phyloP scores from a whole-genome alignment of 2,113 vertebrate genomes.

The Hyperoodon ampullatus region DNA sequence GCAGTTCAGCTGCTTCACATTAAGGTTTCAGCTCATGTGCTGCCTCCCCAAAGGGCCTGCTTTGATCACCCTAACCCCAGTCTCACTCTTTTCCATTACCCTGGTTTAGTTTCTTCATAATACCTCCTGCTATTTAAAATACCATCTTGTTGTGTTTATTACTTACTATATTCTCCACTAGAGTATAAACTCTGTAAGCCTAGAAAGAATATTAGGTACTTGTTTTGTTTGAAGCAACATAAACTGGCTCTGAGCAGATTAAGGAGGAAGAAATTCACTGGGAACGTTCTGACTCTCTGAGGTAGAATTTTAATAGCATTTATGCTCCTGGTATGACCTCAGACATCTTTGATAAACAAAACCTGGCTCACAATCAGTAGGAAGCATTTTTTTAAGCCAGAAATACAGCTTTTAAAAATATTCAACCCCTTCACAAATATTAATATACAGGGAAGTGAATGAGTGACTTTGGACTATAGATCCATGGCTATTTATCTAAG shows the following conservation, averaged over 20 bases:
- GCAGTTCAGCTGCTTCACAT: background rate
- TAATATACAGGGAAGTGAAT: background rate
- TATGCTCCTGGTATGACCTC: background rate
- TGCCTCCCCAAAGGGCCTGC: background rate
- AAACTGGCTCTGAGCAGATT: background rate
- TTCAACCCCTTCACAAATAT: background rate
- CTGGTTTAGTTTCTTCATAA: background rate
- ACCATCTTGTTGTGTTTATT: background rate
- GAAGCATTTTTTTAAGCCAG: background rate
- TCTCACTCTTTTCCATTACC: background rate
- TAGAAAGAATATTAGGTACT: background rate
- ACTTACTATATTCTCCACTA: background rate
- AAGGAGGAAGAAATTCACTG: background rate
- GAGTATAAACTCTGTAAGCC: background rate
- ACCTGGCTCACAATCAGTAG: background rate
- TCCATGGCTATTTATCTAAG: background rate
- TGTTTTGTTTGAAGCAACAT: background rate
- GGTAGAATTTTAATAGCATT: background rate
- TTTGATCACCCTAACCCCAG: background rate
- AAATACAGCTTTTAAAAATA: background rate
- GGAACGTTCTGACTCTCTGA: background rate
- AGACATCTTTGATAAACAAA: background rate
- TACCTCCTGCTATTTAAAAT: background rate
- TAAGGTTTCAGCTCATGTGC: background rate
- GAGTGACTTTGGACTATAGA: background rate